Base-by-base conservation (phyloP, 2,888 invertebrate genomes). In the Beris morrisii region DNA sequence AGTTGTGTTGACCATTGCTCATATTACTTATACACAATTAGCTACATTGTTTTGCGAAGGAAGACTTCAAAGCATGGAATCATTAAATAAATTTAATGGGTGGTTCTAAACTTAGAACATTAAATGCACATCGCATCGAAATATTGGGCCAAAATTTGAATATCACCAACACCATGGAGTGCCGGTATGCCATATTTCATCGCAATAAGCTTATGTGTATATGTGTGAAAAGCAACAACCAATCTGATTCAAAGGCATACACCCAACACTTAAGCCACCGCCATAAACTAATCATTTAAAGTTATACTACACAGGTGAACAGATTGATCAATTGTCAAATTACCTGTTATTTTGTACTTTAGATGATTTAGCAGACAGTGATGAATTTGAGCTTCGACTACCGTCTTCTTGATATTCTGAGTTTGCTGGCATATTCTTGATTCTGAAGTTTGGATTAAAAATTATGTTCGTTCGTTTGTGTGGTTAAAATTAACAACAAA, bases 311-410 rank as follows among this genome's bases (percentile, higher is more conserved):
- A 15, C n/a, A 48, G 15, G 15, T 48, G 48, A 48, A 48, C 13
- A 48, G 15, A 48, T 15, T 15, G n/a, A 15, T 11, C n/a, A 48
- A 11, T 48, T 48, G 13, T 15, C n/a, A n/a, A 61, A 61, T 61
- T 61, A 61, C 59, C 59, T 61, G 59, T 61, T 61, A 31, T 61
- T 61, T 45, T 61, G 59, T 50, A 61, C 50, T 61, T 61, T 61
- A 61, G 59, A 61, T 50, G 59, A 61, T 15, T 61, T 48, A 48
- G 22, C 59, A 32, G 59, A 61, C 50, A 61, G 38, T 61, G 59
- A 61, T 61, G 59, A 61, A 32, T 61, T 48, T 31, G 59, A 61
- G 50, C 59, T 61, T 61, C 59, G 59, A 61, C 59, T 32, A 61
- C 38, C 48, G 50, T 61, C 59, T 45, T 61, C 48, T 48, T 48